A percentile compares a stretch with the other conserved stretches of the same genome.
These are phyloP conservation scores for Protosalanx chinensis DNA, from an alignment of 2,797 vertebrate species.

Conservation along the genomic window DNA sequence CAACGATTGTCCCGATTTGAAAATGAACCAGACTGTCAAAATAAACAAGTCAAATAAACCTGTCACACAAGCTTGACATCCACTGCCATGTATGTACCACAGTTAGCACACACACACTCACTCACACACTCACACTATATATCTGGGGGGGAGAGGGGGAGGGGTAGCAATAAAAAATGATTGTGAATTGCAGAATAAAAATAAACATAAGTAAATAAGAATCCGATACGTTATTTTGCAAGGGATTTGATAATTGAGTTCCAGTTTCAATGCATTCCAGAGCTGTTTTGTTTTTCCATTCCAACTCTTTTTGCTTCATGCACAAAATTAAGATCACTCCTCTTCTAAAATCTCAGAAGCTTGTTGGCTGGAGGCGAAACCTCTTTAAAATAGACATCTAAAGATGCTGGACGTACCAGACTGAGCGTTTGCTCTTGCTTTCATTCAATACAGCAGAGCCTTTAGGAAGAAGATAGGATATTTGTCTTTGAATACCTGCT, in stretches of 20 bases:
- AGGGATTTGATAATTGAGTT: background rate
- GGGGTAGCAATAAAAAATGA: no score
- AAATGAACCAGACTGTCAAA: background rate
- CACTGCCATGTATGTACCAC: background rate
- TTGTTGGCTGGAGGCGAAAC: constrained; percentile 8
- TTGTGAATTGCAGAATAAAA: no score
- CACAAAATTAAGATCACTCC: constrained; percentile 24
- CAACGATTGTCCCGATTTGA: background rate
- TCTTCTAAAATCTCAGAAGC: constrained; percentile 10
- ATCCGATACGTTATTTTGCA: background rate
- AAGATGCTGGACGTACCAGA: constrained; percentile 2
- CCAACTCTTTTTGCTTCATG: constrained; percentile 37
- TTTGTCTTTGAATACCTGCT: constrained; percentile 22
- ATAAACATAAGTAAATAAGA: background rate
- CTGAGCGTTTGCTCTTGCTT: background rate
- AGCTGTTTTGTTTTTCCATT: background rate
- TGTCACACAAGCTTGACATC: background rate
- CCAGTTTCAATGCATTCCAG: background rate
- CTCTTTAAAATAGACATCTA: constrained; percentile 22
- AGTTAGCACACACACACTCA: background rate
- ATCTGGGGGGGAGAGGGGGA: no score
- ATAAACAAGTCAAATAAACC: background rate
- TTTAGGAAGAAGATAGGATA: constrained; percentile 27
- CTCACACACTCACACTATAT: background rate
- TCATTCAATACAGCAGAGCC: constrained; percentile 4